Base-by-base conservation (phyloP, 2,888 invertebrate species). In the Hartigia nigra region DNA sequence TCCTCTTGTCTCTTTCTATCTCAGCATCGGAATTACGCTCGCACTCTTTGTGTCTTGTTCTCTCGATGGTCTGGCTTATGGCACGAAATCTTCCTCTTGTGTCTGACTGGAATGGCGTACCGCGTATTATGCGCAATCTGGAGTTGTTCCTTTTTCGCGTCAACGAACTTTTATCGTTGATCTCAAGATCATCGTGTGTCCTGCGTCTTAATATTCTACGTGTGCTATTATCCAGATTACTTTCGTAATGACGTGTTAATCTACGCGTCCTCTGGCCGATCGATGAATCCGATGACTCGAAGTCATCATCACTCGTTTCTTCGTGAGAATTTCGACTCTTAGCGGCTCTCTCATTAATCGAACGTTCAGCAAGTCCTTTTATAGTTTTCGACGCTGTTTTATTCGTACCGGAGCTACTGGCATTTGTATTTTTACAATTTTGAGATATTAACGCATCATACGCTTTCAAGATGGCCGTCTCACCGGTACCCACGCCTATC, bases 401-500 rank as follows among this genome's bases (percentile, higher is more conserved):
- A 9, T 55, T 23, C 55, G 55, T 55, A 55, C 9, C 55, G 55
- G 23, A 55, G 23, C 23, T 55, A 55, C 55, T 55, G 55, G 23
- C 55, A 55, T 55, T 55, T 23, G 55, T 23, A 23, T 14, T 55
- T 55, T 55, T 55, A 55, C 55, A 55, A 34, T 80, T 79, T 14
- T 76, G 79, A 2, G 80, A 72, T 14, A 79, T 76, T 32, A 81
- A 74, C 11, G 79, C 76, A 74, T 88, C 85, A 78, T 87, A 87
- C n/a, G 86, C 85, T 76, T 84, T 82, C 12, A 86, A 78, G n/a
- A 86, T 86, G 35, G 83, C 81, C 34, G 88, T 84, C 81, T 90
- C 88, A 31, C 89, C 86, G 0, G 84, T 84, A 0, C 88, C 85
- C 74, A 88, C 79, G 4, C 91, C 91, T 37, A 91, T 91, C 78